Percentiles rank a stretch among this genome's conserved stretches.
These are phyloP conservation scores for Cosmia trapezina DNA, from an alignment of 2,888 invertebrate genomes.

Conservation along the genomic window DNA sequence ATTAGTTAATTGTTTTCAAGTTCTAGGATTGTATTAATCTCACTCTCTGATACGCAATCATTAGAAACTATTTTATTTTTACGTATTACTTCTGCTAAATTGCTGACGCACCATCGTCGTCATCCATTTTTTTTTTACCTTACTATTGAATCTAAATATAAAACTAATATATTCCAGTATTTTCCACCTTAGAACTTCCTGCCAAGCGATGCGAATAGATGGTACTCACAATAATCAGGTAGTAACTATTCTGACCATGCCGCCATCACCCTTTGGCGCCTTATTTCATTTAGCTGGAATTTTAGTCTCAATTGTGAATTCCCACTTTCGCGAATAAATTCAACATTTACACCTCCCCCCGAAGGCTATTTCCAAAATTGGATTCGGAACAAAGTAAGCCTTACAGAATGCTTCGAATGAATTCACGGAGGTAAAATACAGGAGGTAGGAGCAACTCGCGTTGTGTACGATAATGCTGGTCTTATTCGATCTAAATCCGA, in stretches of 20 bases:
- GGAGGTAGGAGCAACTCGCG: constrained; percentile 44
- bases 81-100: not conserved
- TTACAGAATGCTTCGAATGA: constrained; percentile 56
- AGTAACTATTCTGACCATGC: constrained; percentile 54
- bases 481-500: constrained; percentile 62
- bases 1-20: not conserved
- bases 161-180: constrained; percentile 35
- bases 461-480: constrained; percentile 57
- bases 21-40: not conserved
- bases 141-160: constrained; percentile 24
- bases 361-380: constrained; percentile 63
- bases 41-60: not conserved
- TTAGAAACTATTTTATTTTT: not conserved
- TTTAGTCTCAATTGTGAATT: constrained; percentile 54
- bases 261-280: constrained; percentile 44
- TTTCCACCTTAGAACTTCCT: constrained; percentile 25
- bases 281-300: constrained; percentile 55
- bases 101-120: not conserved
- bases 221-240: constrained; percentile 44
- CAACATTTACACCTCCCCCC: constrained; percentile 51
- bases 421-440: constrained; percentile 64
- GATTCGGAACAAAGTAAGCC: constrained; percentile 64
- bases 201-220: constrained; percentile 25
- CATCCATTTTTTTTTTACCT: not conserved
- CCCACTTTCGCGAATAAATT: constrained; percentile 59